A percentile compares a stretch with the other conserved stretches of the same genome.
Conservation (phyloP, 2,113 vertebrate genomes). For the Vidua macroura region DNA sequence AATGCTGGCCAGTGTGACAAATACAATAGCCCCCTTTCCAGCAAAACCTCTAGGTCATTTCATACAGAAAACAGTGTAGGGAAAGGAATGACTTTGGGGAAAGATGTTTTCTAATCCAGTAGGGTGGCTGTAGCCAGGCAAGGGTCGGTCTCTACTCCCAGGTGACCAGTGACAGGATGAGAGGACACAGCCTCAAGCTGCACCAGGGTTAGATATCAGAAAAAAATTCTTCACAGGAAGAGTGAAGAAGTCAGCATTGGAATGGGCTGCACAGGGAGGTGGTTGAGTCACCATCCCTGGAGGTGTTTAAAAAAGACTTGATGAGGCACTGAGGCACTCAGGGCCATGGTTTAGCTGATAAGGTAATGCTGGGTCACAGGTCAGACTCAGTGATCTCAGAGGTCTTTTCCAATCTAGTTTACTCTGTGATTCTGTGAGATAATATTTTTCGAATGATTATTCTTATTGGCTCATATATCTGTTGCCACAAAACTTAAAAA, state of each 20-base stretch:
- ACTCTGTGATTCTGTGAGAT: not conserved
- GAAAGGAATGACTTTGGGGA: not conserved
- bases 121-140: rapidly evolving
- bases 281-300: not conserved
- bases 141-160: not conserved
- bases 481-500: not conserved
- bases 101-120: not conserved
- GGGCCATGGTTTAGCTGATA: not conserved
- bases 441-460: not conserved
- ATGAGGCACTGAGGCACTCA: not conserved
- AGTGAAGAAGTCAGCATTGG: not conserved
- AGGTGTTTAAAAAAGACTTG: not conserved
- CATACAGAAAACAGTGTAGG: not conserved
- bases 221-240: not conserved
- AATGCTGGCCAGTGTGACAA: rapidly evolving
- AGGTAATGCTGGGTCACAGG: not conserved
- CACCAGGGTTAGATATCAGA: not conserved
- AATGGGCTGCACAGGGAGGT: not conserved
- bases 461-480: not conserved
- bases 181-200: not conserved
- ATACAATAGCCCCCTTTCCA: not conserved
- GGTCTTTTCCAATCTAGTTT: not conserved
- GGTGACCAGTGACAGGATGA: not conserved
- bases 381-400: not conserved
- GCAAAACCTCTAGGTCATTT: not conserved